Evolutionary conservation across 2,113 vertebrate genomes (phyloP).

Genomic region (Menura novaehollandiae): DNA sequence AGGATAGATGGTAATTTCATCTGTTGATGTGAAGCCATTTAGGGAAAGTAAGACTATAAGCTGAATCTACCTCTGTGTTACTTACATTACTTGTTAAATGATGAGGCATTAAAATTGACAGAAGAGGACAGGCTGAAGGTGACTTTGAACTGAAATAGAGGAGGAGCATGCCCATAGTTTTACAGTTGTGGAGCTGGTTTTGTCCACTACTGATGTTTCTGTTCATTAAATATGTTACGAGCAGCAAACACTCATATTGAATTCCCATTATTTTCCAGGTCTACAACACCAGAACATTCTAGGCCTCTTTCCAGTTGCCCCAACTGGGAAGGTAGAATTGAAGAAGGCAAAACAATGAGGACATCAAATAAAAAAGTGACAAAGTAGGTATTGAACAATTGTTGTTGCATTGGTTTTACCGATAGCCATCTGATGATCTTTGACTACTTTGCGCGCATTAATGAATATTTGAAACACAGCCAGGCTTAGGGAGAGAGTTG

Average conservation of each 20-base stretch:
- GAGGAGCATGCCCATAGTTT: fast-evolving
- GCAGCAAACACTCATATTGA: background rate
- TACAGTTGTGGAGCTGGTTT: background rate
- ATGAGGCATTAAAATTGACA: background rate
- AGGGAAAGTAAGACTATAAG: background rate
- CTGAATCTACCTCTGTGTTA: background rate
- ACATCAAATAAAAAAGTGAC: constrained; percentile 76
- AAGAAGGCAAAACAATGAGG: constrained; percentile 80
- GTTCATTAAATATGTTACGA: background rate
- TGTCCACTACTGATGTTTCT: background rate
- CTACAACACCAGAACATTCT: constrained; percentile 78
- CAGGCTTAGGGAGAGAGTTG: background rate
- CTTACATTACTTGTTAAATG: background rate
- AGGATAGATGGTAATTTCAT: background rate
- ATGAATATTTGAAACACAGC: background rate
- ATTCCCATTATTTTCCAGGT: constrained; percentile 66
- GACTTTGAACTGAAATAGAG: background rate
- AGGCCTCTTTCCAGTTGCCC: constrained; percentile 70
- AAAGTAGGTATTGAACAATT: constrained; percentile 67
- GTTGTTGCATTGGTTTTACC: background rate
- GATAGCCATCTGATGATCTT: background rate
- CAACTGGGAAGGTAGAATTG: constrained; percentile 82
- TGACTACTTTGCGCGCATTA: background rate
- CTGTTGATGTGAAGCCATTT: background rate
- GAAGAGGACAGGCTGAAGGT: background rate